Evolutionary conservation across 2,888 invertebrate genomes (phyloP).

Genomic region (Torymus auratus): DNA sequence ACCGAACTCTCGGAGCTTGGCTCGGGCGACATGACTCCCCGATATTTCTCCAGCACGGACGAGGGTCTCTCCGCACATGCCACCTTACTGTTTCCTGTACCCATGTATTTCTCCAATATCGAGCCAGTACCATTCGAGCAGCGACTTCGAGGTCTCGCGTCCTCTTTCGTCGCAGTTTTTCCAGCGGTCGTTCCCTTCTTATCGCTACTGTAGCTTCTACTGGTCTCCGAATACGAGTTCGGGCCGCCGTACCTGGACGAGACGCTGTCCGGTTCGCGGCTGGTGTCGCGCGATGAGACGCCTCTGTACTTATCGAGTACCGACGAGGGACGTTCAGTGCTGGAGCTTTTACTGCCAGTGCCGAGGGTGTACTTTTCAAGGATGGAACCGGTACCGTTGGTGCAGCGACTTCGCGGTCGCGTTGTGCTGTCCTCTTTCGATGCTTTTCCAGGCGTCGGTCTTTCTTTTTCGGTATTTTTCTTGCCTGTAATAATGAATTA

Average conservation of each 20-base stretch:
- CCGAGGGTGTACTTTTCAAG: slow-evolving; percentile 41
- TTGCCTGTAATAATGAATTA: slow-evolving; percentile 61
- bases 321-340: slow-evolving; percentile 68
- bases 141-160: no score
- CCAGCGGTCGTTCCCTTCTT: slow-evolving; percentile 62
- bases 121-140: no score
- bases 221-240: slow-evolving; percentile 56
- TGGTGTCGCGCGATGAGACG: slow-evolving; percentile 68
- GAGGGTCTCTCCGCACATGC: no score
- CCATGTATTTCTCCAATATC: no score
- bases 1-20: slow-evolving; percentile 77
- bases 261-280: slow-evolving; percentile 68
- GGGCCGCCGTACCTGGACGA: slow-evolving; percentile 70
- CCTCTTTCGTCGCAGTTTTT: no score
- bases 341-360: not conserved
- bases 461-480: slow-evolving; percentile 70
- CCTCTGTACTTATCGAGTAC: slow-evolving; percentile 71
- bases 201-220: slow-evolving; percentile 55
- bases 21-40: slow-evolving; percentile 76
- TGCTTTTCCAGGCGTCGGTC: slow-evolving; percentile 65
- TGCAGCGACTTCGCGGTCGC: slow-evolving; percentile 68
- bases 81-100: no score
- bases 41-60: no score
- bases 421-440: slow-evolving; percentile 63
- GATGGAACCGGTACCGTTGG: slow-evolving; percentile 44